Base-by-base conservation (phyloP, 2,113 vertebrate species). In the Tylochromis polylepis region DNA sequence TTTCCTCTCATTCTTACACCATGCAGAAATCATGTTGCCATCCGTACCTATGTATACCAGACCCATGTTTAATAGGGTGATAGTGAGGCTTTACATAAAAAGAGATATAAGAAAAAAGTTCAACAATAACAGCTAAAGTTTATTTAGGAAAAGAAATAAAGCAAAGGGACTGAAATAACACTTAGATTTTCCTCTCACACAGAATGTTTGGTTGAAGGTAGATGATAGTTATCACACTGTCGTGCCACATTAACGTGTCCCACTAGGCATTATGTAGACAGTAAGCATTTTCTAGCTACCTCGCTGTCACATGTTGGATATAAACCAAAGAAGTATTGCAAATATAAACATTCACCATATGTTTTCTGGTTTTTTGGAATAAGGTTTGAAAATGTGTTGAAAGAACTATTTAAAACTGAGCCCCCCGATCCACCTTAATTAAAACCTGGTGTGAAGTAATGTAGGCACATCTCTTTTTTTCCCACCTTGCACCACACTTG, bases 171-270 rank as follows among this genome's bases (percentile, higher is more conserved):
- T 58, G n/a, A 83, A 88, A 81, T 77, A 34, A 51, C 56, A 15
- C 22, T 16, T 4, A 31, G 46, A 51, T n/a, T 51, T 51, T 77
- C 16, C 15, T 87, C 77, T 53, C 84, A 59, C 82, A 60, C 31
- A 29, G 5, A 65, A 56, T 85, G 75, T 90, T 87, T 81, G 79
- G 88, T 89, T 84, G 87, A 85, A 87, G 51, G 67, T 82, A 86
- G 53, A 84, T 89, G 89, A 82, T 27, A 92, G 65, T 93, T 91
- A 59, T 92, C 85, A 60, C 91, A 90, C 89, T 49, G 65, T 5
- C 60, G 51, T 88, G 91, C 77, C 58, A 92, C 34, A n/a, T 87
- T 83, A 87, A 51, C 31, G 55, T 55, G 27, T 31, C 72, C 59
- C 43, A 75, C 83, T 79, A n/a, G 5, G 62, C 36, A 82, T 46